Conservation (phyloP, 1,140 invertebrate species). For the Ladona fulva region DNA sequence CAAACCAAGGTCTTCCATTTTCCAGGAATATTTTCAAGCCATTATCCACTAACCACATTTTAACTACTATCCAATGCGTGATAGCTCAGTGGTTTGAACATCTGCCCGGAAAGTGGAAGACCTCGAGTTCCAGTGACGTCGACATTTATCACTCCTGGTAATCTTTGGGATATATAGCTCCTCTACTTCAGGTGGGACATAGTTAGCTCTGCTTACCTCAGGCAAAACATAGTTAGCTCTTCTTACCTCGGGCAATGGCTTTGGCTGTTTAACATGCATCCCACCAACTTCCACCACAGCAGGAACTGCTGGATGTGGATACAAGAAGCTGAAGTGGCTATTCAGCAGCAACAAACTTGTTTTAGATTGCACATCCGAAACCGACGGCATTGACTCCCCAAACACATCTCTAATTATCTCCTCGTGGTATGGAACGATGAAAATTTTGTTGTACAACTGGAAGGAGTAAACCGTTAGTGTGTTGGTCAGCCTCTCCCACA, state of each 20-base stretch:
- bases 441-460: neutral
- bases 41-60: too few species aligned
- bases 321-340: constrained; percentile 24
- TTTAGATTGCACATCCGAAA: constrained; percentile 25
- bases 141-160: neutral
- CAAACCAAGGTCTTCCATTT: too few species aligned
- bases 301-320: constrained; percentile 26
- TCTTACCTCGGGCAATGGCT: constrained; percentile 12
- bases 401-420: constrained; percentile 16
- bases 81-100: too few species aligned
- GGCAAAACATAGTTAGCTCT: too few species aligned
- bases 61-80: too few species aligned
- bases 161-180: too few species aligned
- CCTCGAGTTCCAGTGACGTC: too few species aligned
- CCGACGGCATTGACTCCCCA: constrained; percentile 16
- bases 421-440: neutral
- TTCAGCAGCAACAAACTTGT: constrained; percentile 23
- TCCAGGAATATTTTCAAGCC: too few species aligned
- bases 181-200: too few species aligned
- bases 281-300: constrained; percentile 27
- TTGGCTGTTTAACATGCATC: constrained; percentile 21
- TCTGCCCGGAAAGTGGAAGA: too few species aligned
- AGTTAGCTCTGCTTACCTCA: too few species aligned
- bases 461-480: constrained; percentile 27
- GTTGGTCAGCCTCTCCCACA: constrained; percentile 46